Base-by-base conservation (phyloP, 2,888 invertebrate genomes). In the Agapetus fuscipes region DNA sequence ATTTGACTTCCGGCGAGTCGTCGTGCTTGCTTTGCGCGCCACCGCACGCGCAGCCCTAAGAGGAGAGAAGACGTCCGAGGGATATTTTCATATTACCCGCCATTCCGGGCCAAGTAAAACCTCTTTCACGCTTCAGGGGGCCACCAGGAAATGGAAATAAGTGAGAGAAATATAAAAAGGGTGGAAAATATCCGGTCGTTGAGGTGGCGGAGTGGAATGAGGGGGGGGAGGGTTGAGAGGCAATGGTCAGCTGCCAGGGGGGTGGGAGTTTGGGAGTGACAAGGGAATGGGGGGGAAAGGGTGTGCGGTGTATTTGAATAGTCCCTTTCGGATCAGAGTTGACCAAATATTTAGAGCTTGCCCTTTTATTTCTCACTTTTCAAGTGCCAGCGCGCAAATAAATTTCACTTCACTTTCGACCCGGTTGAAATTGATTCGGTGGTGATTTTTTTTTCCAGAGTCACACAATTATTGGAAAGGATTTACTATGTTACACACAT, bases 141-240 rank as follows among this genome's bases (percentile, higher is more conserved):
- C 27, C 37, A n/a, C 20, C 33, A 35, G 45, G 45, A 45, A 41
- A 39, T 45, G 39, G 45, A 39, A 45, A 41, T 45, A 41, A 41
- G 45, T 36, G 39, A 39, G 41, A 45, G 33, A 44, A 41, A 39
- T 41, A 41, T 36, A 32, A 38, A 14, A 39, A 41, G 30, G 44
- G 34, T 30, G 34, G 38, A 34, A 38, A 40, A 44, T 40, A 44
- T 44, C 40, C 44, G 39, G 13, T n/a, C n/a, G n/a, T n/a, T n/a
- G n/a, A n/a, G n/a, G n/a, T n/a, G n/a, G 37, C 24, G 11, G 41
- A 34, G 34, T 29, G 29, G 29, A 42, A 26, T 34, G 34, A n/a
- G n/a, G n/a, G n/a, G 20, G 9, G 20, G 9, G 20, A 6, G 5
- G 20, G 20, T 4, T 9, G 20, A 9, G 20, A 4, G 20, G 20